Evolutionary conservation across 1,140 invertebrate genomes (phyloP).

Genomic region (Drosophila sturtevanti): DNA sequence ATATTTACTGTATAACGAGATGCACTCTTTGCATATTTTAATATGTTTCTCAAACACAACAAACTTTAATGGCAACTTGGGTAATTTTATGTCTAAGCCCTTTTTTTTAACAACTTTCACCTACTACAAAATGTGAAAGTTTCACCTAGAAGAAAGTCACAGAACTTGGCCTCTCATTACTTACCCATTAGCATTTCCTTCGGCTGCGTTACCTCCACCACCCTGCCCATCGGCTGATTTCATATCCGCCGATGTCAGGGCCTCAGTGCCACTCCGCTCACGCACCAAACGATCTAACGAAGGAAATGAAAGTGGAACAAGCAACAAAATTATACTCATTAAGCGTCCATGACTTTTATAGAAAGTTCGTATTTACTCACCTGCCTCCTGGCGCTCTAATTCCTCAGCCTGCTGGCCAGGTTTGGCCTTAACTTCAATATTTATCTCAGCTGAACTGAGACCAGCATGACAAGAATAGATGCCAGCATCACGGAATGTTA

Average conservation of each 20-base stretch:
- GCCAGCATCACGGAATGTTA: constrained; percentile 90
- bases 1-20: background rate
- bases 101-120: background rate
- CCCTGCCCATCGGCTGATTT: constrained; percentile 49
- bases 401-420: constrained; percentile 91
- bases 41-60: too few relatives aligned
- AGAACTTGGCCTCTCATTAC: constrained; percentile 32
- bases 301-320: background rate
- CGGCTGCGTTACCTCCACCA: constrained; percentile 26
- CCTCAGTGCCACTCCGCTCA: constrained; percentile 75
- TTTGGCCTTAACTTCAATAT: constrained; percentile 88
- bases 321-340: constrained; percentile 29
- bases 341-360: background rate
- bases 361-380: constrained; percentile 38
- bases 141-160: constrained; percentile 15
- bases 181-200: constrained; percentile 67
- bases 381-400: constrained; percentile 86
- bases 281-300: constrained; percentile 73
- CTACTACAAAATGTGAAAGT: constrained; percentile 37
- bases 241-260: constrained; percentile 81
- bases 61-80: background rate
- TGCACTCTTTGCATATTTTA: background rate
- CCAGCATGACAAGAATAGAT: constrained; percentile 92
- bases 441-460: constrained; percentile 88
- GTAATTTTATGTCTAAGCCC: background rate